Base-by-base conservation (phyloP, 2,797 vertebrate genomes). In the Epinephelus malabaricus region DNA sequence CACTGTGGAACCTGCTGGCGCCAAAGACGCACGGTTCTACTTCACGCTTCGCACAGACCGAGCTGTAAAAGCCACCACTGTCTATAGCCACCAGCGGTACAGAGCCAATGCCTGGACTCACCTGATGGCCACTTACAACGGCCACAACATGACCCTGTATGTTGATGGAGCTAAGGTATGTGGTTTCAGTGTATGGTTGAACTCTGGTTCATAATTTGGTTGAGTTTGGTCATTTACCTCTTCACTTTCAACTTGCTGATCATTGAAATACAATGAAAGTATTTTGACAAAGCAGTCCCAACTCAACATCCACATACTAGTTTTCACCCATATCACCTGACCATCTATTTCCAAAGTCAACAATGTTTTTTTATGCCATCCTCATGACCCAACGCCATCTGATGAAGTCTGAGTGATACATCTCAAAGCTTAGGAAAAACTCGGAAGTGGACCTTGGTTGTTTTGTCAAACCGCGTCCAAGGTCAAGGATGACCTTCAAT, bases 41-140 rank as follows among this genome's bases (percentile, higher is more conserved):
- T 99, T 99, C 93, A 96, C 95, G 1, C 95, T 99, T 0, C 96
- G 97, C 49, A 99, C 98, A 0, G 98, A 99, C 89, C 95, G 97
- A 21, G 92, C 97, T 0, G 85, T 89, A 34, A 87, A 93, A 1
- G 95, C 97, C 83, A 98, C 97, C 1, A 92, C 94, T 1, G 87
- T 99, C 71, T 90, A 85, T 1, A 92, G 95, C 71, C 94, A 95
- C 78, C 94, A 93, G 62, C 95, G 92, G 61, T 99, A 98, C 92
- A 94, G 51, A 18, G 92, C 95, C 0, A 92, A 94, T 68, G 82
- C 63, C 0, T 99, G 98, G 98, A 97, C 96, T 6, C 97, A 99
- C 53, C 84, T 99, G 83, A 95, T 97, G 1, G 97, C 94, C 80
- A 96, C 94, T 69, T 99, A 99, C 0, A 94, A 97, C 0, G 97